Percentiles rank a stretch among this genome's conserved stretches.
Conservation (phyloP, 1,140 invertebrate species). For the Lepidurus apus region DNA sequence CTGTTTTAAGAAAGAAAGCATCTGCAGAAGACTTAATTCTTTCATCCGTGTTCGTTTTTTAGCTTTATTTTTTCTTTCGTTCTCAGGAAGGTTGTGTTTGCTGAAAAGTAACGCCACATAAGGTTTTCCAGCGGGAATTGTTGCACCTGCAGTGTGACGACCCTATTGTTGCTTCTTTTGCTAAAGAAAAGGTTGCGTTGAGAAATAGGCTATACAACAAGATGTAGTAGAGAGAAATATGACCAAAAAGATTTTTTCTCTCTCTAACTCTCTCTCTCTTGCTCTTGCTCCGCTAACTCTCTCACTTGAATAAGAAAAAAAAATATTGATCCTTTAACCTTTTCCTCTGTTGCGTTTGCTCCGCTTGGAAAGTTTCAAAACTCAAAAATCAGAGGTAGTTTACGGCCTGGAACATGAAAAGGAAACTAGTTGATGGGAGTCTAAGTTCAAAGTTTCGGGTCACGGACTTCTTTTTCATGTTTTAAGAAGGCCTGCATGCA, state of each 20-base stretch:
- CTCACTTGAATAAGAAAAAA: background rate
- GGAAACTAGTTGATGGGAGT: background rate
- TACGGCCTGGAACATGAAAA: background rate
- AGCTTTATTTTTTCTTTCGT: background rate
- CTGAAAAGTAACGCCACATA: background rate
- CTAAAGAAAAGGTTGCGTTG: slow-evolving; percentile 10
- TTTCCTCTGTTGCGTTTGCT: slow-evolving; percentile 4
- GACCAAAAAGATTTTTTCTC: background rate
- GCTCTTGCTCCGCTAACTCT: background rate
- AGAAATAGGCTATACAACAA: slow-evolving; percentile 9
- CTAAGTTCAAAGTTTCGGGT: background rate
- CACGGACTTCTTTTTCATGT: background rate
- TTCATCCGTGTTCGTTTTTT: background rate
- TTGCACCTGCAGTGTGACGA: slow-evolving; percentile 18
- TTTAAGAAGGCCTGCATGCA: background rate
- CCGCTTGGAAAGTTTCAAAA: slow-evolving; percentile 11
- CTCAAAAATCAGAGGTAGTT: background rate
- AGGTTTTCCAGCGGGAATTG: slow-evolving; percentile 7
- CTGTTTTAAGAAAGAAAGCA: too few species aligned
- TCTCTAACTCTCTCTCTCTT: background rate
- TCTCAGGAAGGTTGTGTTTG: background rate
- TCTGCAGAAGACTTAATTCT: background rate
- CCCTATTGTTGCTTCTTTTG: background rate
- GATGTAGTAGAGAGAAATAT: slow-evolving; percentile 1
- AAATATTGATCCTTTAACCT: slow-evolving; percentile 11